Evolutionary conservation across 2,797 vertebrate genomes (phyloP).

Genomic region (Chelon auratus): DNA sequence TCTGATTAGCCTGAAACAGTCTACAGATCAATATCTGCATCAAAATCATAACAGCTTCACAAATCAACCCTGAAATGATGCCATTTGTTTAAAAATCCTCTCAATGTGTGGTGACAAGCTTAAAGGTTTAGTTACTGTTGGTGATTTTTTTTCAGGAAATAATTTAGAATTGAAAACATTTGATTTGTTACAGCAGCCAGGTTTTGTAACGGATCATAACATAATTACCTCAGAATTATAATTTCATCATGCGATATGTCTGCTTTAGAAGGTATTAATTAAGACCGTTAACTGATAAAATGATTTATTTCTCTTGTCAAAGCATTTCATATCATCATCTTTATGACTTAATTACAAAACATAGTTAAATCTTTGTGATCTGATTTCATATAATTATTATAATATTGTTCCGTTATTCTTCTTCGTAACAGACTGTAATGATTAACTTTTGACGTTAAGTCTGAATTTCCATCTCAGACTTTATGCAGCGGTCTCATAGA

Average conservation of each 20-base stretch:
- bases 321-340: no score
- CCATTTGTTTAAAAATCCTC: slow-evolving; percentile 22
- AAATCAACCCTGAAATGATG: slow-evolving; percentile 15
- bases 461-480: background rate
- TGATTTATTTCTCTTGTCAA: no score
- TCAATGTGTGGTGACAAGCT: background rate
- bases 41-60: slow-evolving; percentile 11
- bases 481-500: background rate
- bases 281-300: background rate
- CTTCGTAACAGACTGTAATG: background rate
- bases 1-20: background rate
- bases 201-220: background rate
- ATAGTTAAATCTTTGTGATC: background rate
- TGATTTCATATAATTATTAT: background rate
- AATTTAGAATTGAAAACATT: background rate
- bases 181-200: background rate
- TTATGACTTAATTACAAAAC: no score
- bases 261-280: background rate
- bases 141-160: background rate
- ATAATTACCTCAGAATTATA: background rate
- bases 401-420: background rate
- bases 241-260: background rate
- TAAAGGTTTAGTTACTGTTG: background rate
- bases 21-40: background rate
- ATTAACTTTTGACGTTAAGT: slow-evolving; percentile 1